Conservation (phyloP, 1,140 invertebrate genomes). For the Metaphire vulgaris region DNA sequence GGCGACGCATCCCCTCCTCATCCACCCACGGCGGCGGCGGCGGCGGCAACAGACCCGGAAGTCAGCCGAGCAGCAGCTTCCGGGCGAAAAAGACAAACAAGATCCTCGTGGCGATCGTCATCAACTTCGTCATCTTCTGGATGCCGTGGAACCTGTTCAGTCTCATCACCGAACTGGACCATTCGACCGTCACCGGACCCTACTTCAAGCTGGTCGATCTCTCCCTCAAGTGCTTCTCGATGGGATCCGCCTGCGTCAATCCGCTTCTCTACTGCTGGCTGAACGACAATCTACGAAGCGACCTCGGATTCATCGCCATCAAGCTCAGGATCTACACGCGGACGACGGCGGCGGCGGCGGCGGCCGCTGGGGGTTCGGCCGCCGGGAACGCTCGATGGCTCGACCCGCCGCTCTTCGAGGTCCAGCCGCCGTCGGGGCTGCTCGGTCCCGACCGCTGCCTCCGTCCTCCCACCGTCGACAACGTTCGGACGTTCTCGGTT, state of each 20-base stretch:
- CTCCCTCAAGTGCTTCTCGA: slow-evolving; percentile 50
- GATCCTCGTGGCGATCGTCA: slow-evolving; percentile 93
- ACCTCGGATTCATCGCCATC: slow-evolving; percentile 35
- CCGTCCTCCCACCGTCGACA: not conserved
- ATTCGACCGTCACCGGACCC: slow-evolving; percentile 29
- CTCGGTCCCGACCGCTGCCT: not conserved
- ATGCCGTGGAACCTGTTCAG: slow-evolving; percentile 47
- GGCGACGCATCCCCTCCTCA: slow-evolving; percentile 19
- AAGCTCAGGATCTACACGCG: slow-evolving; percentile 6
- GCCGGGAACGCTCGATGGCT: no score
- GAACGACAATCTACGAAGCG: slow-evolving; percentile 55
- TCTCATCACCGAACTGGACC: slow-evolving; percentile 40
- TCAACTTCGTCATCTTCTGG: slow-evolving; percentile 80
- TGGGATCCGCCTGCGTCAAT: slow-evolving; percentile 76
- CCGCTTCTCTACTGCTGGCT: slow-evolving; percentile 69
- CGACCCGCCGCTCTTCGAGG: not conserved
- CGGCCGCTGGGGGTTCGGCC: not conserved
- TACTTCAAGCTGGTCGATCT: slow-evolving; percentile 35
- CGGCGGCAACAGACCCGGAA: not conserved
- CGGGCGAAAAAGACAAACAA: slow-evolving; percentile 68
- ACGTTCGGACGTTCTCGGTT: not conserved
- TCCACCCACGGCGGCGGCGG: slow-evolving; percentile 1
- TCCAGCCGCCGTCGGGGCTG: not conserved
- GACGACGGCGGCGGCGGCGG: no score
- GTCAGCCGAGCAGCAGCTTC: not conserved